A percentile compares a stretch with the other conserved stretches of the same genome.
phyloP scores from a whole-genome alignment of 2,113 vertebrate genomes.

The Lepus timidus region DNA sequence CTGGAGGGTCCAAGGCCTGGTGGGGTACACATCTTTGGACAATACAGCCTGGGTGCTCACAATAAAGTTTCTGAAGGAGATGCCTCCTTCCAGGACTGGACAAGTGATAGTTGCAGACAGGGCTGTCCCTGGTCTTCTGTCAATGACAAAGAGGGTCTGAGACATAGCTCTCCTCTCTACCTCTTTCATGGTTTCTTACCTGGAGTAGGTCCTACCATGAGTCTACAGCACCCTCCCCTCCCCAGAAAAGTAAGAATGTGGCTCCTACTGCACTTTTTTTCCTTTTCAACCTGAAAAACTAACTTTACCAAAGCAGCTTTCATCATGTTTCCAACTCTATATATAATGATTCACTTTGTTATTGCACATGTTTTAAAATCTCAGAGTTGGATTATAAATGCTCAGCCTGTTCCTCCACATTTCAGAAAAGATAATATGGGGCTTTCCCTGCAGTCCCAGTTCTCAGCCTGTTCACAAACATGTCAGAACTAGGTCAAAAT shows the following conservation, averaged over 20 bases:
- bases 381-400: constrained; percentile 16
- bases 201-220: background rate
- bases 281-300: constrained; percentile 15
- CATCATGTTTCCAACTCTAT: background rate
- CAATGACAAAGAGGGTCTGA: background rate
- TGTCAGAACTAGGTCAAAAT: constrained; percentile 32
- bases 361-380: constrained; percentile 29
- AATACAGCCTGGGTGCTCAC: background rate
- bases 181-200: background rate
- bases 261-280: background rate
- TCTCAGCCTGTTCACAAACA: background rate
- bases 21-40: background rate
- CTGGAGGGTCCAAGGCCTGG: background rate
- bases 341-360: background rate
- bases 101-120: background rate
- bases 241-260: background rate
- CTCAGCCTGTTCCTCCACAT: constrained; percentile 29
- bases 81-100: background rate
- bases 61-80: background rate
- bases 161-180: background rate
- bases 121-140: background rate
- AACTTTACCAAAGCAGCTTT: constrained; percentile 29
- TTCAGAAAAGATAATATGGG: constrained; percentile 51
- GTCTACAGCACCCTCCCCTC: background rate
- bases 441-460: constrained; percentile 17